Percentiles rank a stretch among this genome's conserved stretches.
Conservation (phyloP, 2,888 invertebrate genomes). For the Campoplex capitator region DNA sequence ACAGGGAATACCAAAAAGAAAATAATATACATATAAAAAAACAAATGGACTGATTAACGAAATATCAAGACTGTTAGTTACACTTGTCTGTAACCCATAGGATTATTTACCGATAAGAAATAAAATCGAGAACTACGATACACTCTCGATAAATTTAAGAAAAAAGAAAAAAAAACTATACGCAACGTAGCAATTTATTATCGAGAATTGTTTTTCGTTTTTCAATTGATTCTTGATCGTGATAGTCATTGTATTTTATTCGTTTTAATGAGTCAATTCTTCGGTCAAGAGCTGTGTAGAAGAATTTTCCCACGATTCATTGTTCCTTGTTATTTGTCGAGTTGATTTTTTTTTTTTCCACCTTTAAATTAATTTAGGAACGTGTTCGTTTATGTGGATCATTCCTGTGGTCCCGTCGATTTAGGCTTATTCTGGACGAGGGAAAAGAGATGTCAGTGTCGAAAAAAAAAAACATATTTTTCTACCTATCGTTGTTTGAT, state of each 20-base stretch:
- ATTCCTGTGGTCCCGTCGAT: not conserved
- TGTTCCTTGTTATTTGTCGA: constrained; percentile 5
- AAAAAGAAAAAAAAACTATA: not conserved
- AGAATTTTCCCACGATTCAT: not conserved
- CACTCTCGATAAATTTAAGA: not conserved
- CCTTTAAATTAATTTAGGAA: not conserved
- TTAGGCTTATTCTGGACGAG: constrained; percentile 9
- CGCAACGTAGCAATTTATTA: not conserved
- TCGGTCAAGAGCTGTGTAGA: constrained; percentile 45
- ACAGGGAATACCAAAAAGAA: constrained; percentile 48
- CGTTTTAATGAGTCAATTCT: constrained; percentile 34
- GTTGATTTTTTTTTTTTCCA: constrained; percentile 8
- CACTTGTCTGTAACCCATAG: constrained; percentile 36
- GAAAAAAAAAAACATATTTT: constrained; percentile 5
- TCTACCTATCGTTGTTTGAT: constrained; percentile 13
- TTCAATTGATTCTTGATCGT: constrained; percentile 6
- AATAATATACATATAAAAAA: not conserved
- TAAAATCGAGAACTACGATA: not conserved
- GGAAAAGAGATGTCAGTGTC: constrained; percentile 50
- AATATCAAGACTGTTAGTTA: constrained; percentile 54
- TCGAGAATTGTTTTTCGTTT: not conserved
- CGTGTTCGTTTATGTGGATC: not conserved
- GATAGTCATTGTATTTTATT: constrained; percentile 45
- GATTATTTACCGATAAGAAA: not conserved
- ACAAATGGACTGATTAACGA: constrained; percentile 56